Conservation (phyloP, 2,113 vertebrate species). For the Epinephelus fuscoguttatus region DNA sequence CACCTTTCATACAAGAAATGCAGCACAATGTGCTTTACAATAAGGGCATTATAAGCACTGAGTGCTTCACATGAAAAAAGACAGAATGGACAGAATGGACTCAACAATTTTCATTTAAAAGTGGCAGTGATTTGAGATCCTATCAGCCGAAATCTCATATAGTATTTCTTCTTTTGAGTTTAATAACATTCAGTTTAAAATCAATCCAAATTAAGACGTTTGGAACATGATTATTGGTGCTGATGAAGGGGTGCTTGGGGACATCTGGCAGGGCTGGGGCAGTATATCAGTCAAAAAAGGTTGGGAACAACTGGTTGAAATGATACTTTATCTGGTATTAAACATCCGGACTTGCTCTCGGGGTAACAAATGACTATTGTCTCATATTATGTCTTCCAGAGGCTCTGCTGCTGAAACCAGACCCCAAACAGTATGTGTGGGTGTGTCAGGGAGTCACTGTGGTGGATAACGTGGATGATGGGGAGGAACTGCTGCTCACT, state of each 20-base stretch:
- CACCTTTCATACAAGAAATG: no score
- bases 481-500: slow-evolving; percentile 72
- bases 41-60: no score
- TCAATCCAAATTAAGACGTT: background rate
- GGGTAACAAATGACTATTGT: no score
- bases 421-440: slow-evolving; percentile 75
- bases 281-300: background rate
- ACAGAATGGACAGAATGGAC: no score
- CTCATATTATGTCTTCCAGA: slow-evolving; percentile 49
- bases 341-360: background rate
- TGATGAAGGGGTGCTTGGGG: background rate
- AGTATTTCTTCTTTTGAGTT: no score
- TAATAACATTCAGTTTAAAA: background rate
- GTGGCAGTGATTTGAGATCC: no score
- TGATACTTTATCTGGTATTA: background rate
- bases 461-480: slow-evolving; percentile 73
- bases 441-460: slow-evolving; percentile 77
- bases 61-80: no score
- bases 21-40: no score
- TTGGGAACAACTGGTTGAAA: background rate
- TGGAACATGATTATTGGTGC: background rate
- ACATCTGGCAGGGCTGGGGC: background rate
- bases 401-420: slow-evolving; percentile 66
- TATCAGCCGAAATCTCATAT: no score
- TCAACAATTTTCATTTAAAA: no score